These are phyloP conservation scores for Tarsius wallacei DNA, from an alignment of 2,797 vertebrate genomes.

Conservation along the genomic window DNA sequence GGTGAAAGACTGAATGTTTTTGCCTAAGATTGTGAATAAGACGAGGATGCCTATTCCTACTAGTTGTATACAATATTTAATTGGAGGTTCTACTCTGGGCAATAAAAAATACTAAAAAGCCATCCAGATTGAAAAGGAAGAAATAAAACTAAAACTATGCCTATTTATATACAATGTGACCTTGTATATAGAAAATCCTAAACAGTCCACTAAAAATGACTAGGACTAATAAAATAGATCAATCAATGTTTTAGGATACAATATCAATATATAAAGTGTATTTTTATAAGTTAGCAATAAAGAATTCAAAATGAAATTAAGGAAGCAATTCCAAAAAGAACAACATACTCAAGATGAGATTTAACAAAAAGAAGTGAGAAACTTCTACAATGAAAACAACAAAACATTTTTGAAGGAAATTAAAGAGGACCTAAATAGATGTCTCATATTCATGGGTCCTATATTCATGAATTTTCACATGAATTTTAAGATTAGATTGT, in stretches of 20 bases:
- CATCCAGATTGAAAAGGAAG: background rate
- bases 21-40: background rate
- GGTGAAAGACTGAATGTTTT: background rate
- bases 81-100: background rate
- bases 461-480: no score
- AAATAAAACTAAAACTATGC: background rate
- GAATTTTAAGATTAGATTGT: background rate
- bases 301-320: background rate
- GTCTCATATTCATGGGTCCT: no score
- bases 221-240: background rate
- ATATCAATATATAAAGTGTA: background rate
- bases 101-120: background rate
- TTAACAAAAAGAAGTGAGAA: background rate
- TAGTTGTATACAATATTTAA: background rate
- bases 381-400: background rate
- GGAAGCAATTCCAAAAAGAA: background rate
- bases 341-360: background rate
- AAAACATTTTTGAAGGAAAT: background rate
- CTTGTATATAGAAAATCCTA: no score
- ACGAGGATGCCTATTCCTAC: background rate
- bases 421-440: no score
- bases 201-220: no score
- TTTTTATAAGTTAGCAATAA: background rate
- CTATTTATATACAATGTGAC: background rate
- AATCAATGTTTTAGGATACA: background rate